Evolutionary conservation across 2,888 invertebrate genomes (phyloP).

Genomic region (Synanthedon andrenaeformis): DNA sequence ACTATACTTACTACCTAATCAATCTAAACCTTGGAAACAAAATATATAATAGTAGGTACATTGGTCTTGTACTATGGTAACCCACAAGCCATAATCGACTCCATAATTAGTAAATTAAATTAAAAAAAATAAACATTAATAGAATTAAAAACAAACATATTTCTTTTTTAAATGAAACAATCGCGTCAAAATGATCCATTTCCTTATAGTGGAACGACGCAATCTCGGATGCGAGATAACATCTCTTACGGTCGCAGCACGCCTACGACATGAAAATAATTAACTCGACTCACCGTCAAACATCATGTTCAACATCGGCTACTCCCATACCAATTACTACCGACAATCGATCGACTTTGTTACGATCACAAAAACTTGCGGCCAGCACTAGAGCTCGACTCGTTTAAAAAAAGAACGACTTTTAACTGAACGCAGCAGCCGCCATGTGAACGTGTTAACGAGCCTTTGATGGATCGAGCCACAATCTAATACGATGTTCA

Average conservation of each 20-base stretch:
- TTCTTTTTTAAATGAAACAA: constrained; percentile 28
- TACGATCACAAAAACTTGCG: constrained; percentile 42
- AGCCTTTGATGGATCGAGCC: constrained; percentile 59
- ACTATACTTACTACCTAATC: too few relatives aligned
- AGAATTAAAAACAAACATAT: constrained; percentile 25
- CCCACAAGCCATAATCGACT: too few relatives aligned
- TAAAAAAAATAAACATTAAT: too few relatives aligned
- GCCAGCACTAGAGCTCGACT: constrained; percentile 43
- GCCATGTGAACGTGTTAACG: constrained; percentile 53
- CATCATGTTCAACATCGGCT: constrained; percentile 64
- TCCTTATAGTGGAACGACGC: constrained; percentile 38
- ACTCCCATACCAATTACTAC: constrained; percentile 68
- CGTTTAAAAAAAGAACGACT: constrained; percentile 30
- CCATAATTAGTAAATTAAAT: too few relatives aligned
- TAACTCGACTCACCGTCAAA: constrained; percentile 58
- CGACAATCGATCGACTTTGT: constrained; percentile 46
- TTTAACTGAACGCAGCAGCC: constrained; percentile 8
- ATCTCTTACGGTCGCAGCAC: constrained; percentile 42
- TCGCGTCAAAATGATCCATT: constrained; percentile 45
- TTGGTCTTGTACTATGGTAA: too few relatives aligned
- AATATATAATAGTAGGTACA: too few relatives aligned
- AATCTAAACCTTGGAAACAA: too few relatives aligned
- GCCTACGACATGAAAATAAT: constrained; percentile 67
- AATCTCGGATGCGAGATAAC: constrained; percentile 45
- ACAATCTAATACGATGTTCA: constrained; percentile 43